phyloP scores from a whole-genome alignment of 2,888 invertebrate species.

The Oasisia sp. region DNA sequence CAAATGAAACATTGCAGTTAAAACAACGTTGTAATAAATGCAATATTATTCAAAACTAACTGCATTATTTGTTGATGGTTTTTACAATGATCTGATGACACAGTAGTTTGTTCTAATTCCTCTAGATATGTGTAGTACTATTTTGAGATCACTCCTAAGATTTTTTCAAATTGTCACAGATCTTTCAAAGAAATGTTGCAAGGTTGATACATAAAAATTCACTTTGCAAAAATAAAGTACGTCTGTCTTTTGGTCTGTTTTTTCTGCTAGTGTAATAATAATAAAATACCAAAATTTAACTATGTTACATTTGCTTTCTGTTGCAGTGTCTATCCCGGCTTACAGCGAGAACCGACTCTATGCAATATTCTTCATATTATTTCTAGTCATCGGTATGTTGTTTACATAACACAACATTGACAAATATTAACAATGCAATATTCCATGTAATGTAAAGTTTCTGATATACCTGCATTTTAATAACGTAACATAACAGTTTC shows the following conservation, averaged over 20 bases:
- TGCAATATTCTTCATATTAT: conserved; percentile 60
- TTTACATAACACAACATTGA: background rate
- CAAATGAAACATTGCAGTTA: background rate
- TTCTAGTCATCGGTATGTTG: conserved; percentile 59
- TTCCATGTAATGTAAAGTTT: background rate
- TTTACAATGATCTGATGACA: background rate
- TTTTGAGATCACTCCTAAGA: too few species aligned
- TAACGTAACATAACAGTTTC: too few species aligned
- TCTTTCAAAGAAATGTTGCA: too few species aligned
- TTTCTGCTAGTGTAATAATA: background rate
- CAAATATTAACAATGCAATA: background rate
- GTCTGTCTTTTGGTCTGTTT: too few species aligned
- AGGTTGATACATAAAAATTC: too few species aligned
- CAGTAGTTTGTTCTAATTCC: background rate
- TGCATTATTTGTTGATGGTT: background rate
- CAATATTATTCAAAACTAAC: background rate
- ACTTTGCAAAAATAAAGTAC: too few species aligned
- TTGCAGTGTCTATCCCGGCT: conserved; percentile 62
- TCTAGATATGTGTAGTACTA: background rate
- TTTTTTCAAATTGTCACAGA: too few species aligned
- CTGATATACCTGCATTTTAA: background rate
- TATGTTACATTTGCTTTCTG: background rate
- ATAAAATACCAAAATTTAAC: background rate
- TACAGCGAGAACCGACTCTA: conserved; percentile 60
- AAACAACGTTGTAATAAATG: background rate